Evolutionary conservation across 1,140 invertebrate species (phyloP).

Genomic region (Araneus ventricosus): DNA sequence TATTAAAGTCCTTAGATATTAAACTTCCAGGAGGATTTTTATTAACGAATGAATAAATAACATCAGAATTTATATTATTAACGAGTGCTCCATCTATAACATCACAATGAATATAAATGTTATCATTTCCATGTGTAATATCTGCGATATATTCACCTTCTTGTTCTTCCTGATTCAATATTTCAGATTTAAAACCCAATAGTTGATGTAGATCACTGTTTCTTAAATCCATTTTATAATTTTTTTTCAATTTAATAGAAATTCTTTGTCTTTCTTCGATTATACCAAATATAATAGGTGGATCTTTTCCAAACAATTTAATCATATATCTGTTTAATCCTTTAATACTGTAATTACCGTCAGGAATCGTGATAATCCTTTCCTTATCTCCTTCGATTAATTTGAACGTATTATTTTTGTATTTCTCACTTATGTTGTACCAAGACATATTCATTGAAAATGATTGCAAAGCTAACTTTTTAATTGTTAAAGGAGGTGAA

Average conservation of each 20-base stretch:
- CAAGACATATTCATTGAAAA: not conserved
- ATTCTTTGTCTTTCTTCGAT: slow-evolving; percentile 12
- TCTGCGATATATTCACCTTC: slow-evolving; percentile 46
- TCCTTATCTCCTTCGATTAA: not conserved
- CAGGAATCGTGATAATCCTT: not conserved
- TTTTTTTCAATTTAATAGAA: slow-evolving; percentile 17
- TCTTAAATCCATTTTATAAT: slow-evolving; percentile 42
- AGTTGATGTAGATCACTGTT: slow-evolving; percentile 14
- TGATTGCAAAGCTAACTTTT: slow-evolving; percentile 1
- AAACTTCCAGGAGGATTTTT: not conserved
- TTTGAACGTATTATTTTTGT: slow-evolving; percentile 4
- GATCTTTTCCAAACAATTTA: slow-evolving; percentile 13
- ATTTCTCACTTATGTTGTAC: slow-evolving; percentile 33
- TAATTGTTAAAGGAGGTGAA: not conserved
- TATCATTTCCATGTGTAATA: not conserved
- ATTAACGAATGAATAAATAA: slow-evolving; percentile 36
- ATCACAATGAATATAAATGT: slow-evolving; percentile 61
- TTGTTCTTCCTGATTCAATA: slow-evolving; percentile 26
- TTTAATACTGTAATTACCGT: not conserved
- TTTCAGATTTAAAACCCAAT: slow-evolving; percentile 44
- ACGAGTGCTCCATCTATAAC: not conserved
- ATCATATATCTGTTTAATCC: not conserved
- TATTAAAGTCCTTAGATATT: not conserved
- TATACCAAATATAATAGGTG: slow-evolving; percentile 39
- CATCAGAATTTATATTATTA: not conserved